Evolutionary conservation across 2,113 vertebrate species (phyloP), one percentile per base, ranked within the genome.

Genomic region (Maccullochella peelii): DNA sequence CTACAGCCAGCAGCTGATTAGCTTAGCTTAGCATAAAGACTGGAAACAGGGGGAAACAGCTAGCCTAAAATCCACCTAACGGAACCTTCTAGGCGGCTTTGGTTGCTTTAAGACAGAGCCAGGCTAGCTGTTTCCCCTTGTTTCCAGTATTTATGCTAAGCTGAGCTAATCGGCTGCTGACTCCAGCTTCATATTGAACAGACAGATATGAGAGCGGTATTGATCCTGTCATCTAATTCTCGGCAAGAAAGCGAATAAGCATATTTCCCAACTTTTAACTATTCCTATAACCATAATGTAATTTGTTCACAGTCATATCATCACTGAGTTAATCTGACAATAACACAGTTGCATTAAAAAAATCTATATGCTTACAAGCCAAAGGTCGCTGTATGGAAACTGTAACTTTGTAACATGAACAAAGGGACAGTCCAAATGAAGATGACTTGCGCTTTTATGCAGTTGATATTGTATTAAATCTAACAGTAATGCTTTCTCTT

Each of bases 401-500:
- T 59, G 54, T 42, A 71, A 55, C 5, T 9, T n/a, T n/a, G n/a
- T n/a, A 40, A 42, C 5, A 5, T 40, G n/a, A 54, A 55, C 5
- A 1, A 73, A 55, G 30, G 16, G 5, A 12, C 21, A 11, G 30
- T 40, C 15, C 20, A 73, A 27, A 61, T 40, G 2, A 25, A 66
- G 38, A 77, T 14, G 9, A 42, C 15, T 8, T 54, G 11, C 42
- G 16, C 30, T 40, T 74, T 8, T 42, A 30, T 59, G 57, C 65
- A 47, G 57, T 6, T 33, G 54, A 58, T 42, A 8, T 4, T 42
- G 8, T 3, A 65, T 59, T 33, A 23, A 6, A 10, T 74, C 79
- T 77, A 71, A 86, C 61, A 61, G 1, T 44, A 44, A 42, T 62
- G 14, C 42, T 83, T 76, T 90, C 27, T 89, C 38, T 83, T 75